Conservation (phyloP, 35 echinoderm and acorn worm genomes). For the Holothuria glaberrima region DNA sequence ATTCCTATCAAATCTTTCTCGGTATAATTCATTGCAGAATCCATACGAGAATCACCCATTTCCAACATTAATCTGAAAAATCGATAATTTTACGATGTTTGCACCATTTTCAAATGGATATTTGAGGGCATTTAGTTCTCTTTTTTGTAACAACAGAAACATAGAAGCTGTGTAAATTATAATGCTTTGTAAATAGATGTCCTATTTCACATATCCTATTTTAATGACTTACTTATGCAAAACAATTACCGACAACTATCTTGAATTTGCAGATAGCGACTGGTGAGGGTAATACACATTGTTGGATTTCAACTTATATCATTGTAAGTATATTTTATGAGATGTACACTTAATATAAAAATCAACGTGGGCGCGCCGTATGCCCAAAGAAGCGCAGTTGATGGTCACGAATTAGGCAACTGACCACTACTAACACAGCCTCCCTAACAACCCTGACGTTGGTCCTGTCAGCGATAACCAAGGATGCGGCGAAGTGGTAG, state of each 20-base stretch:
- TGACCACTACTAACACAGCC: conserved; percentile 9
- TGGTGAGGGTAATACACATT: not conserved
- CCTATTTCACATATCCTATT: not conserved
- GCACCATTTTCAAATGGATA: conserved; percentile 2
- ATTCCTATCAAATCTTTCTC: not conserved
- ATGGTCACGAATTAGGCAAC: conserved; percentile 33
- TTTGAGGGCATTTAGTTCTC: conserved; percentile 2
- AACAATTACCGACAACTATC: not conserved
- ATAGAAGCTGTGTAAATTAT: conserved; percentile 3
- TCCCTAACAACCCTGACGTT: conserved; percentile 20
- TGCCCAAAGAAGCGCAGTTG: conserved; percentile 23
- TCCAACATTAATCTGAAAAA: not conserved
- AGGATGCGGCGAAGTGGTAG: conserved; percentile 21
- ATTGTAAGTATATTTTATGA: not conserved
- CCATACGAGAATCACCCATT: not conserved
- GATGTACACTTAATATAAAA: conserved; percentile 2
- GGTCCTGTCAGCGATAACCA: conserved; percentile 21
- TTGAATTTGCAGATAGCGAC: conserved; percentile 7
- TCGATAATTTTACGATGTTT: conserved; percentile 2
- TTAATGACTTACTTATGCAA: not conserved
- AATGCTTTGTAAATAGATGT: not conserved
- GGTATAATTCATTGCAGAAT: conserved; percentile 2
- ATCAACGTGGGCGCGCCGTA: conserved; percentile 10
- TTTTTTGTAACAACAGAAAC: not conserved
- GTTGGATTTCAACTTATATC: not conserved